Evolutionary conservation across 2,888 invertebrate species (phyloP), one percentile per base, ranked within the genome.

Genomic region (Biston betularia): DNA sequence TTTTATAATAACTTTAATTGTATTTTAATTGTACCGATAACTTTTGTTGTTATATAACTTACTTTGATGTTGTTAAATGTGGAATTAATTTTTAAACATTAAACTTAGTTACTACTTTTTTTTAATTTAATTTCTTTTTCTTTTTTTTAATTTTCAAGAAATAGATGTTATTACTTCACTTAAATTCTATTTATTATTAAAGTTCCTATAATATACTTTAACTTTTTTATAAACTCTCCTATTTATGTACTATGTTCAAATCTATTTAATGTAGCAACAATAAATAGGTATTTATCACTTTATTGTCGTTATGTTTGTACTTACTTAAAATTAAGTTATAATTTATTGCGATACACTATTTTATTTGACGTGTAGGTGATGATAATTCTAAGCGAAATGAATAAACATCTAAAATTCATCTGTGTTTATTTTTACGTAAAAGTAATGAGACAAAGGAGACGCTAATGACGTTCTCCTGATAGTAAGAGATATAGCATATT

Each of bases 281-380:
- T 38, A 38, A 38, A 38, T 38, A 53, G 14, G 14, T 38, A 40
- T 54, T 24, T 33, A 8, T 12, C 6, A 50, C 35, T 50, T 63
- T 50, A 49, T 64, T 56, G 33, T 40, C 6, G 8, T 38, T 38
- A 38, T 38, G 38, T 38, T 8, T 9, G 8, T 38, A 38, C 38
- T 38, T 38, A 65, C 33, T 53, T 67, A 59, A 52, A 50, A 61
- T 57, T 69, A 65, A 58, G 50, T 45, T 50, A n/a, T 63, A 55
- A 55, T 53, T 50, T 59, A 53, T 59, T 60, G 6, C 24, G 15
- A 56, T 45, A 34, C 34, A 15, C 9, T 46, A 42, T 61, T 75
- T 78, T 77, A 74, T 76, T 76, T 77, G 71, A 75, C 76, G 74
- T 24, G 24, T 77, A 15, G 15, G 15, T 10, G 48, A 38, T 24